Evolutionary conservation across 2,113 vertebrate genomes (phyloP).

Genomic region (Pipa parva): DNA sequence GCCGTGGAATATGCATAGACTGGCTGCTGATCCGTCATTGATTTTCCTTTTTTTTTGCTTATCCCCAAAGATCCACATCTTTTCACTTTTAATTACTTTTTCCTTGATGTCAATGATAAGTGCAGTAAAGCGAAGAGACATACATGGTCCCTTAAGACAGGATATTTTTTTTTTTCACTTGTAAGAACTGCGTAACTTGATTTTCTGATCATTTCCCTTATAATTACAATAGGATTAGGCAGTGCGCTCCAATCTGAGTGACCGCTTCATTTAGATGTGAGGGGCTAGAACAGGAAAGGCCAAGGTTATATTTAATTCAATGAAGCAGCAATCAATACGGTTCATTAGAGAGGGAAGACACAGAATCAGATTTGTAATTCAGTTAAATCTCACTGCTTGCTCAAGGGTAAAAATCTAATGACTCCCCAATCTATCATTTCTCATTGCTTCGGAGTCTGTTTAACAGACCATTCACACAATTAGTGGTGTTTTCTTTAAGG

Average conservation of each 20-base stretch:
- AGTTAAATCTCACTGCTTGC: constrained; percentile 34
- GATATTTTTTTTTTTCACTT: constrained; percentile 14
- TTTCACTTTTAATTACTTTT: constrained; percentile 43
- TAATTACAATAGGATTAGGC: constrained; percentile 43
- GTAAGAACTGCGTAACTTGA: constrained; percentile 36
- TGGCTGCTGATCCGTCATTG: constrained; percentile 33
- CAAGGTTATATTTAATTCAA: constrained; percentile 42
- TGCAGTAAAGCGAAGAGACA: constrained; percentile 29
- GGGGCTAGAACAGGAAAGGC: constrained; percentile 32
- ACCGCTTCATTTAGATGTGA: constrained; percentile 41
- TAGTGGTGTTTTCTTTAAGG: too few species aligned
- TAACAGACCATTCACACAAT: not conserved
- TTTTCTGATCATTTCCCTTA: constrained; percentile 38
- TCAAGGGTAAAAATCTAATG: constrained; percentile 38
- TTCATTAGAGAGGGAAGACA: constrained; percentile 41
- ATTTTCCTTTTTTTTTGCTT: constrained; percentile 25
- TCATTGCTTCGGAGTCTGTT: not conserved
- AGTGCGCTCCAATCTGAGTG: constrained; percentile 30
- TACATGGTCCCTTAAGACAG: constrained; percentile 22
- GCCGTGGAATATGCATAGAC: constrained; percentile 13
- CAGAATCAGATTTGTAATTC: constrained; percentile 37
- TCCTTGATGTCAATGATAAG: constrained; percentile 40
- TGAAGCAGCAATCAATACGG: constrained; percentile 40
- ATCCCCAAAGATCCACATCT: constrained; percentile 38
- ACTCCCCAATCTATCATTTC: constrained; percentile 29